phyloP scores from a whole-genome alignment of 2,113 vertebrate genomes.

The Epinephelus fuscoguttatus region DNA sequence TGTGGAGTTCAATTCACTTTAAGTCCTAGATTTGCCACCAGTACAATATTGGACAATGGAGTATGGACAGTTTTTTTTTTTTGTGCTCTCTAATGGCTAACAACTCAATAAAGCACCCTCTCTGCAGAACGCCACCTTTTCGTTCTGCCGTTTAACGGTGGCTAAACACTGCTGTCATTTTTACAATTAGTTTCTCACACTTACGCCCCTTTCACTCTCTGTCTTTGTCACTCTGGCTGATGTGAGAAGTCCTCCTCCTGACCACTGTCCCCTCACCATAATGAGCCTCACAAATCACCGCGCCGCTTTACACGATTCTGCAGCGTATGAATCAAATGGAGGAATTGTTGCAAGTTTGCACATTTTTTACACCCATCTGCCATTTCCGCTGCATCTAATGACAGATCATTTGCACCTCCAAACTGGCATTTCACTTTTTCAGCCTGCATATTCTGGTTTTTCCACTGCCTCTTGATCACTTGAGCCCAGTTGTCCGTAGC shows the following conservation, averaged over 20 bases:
- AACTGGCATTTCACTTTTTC: background rate
- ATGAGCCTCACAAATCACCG: slow-evolving; percentile 36
- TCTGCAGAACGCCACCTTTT: slow-evolving; percentile 17
- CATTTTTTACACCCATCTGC: slow-evolving; percentile 45
- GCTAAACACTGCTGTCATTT: slow-evolving; percentile 68
- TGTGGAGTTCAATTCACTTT: slow-evolving; percentile 8
- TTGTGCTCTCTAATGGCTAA: slow-evolving; percentile 16
- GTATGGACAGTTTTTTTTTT: slow-evolving; percentile 6
- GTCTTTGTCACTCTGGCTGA: slow-evolving; percentile 53
- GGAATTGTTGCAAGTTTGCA: slow-evolving; percentile 18
- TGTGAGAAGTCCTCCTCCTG: slow-evolving; percentile 53
- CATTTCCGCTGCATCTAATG: slow-evolving; percentile 8
- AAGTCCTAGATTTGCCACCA: slow-evolving; percentile 13
- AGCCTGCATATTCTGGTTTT: slow-evolving; percentile 1
- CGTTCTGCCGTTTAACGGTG: slow-evolving; percentile 41
- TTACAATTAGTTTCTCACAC: slow-evolving; percentile 56
- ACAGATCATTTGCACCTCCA: background rate
- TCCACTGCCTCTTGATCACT: slow-evolving; percentile 6
- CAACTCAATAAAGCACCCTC: slow-evolving; percentile 15
- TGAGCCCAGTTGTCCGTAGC: slow-evolving; percentile 1
- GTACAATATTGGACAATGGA: slow-evolving; percentile 2
- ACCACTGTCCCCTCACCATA: slow-evolving; percentile 35
- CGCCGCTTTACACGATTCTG: background rate
- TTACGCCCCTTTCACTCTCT: slow-evolving; percentile 27
- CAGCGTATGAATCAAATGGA: slow-evolving; percentile 10